Conservation (phyloP, 2,888 invertebrate species). For the Aspidiotus destructor region DNA sequence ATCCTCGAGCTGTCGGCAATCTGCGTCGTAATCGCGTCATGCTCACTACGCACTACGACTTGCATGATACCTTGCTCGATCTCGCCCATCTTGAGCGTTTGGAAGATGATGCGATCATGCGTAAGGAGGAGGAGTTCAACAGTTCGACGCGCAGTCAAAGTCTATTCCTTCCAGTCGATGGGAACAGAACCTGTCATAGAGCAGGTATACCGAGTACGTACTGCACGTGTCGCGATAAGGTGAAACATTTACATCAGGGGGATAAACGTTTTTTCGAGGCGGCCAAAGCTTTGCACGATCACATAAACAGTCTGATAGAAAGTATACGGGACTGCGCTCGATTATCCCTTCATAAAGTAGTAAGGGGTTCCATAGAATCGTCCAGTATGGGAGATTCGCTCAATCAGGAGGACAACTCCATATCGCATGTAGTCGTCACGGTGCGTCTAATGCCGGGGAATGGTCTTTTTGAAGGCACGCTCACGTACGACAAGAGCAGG, state of each 20-base stretch:
- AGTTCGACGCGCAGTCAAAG: constrained; percentile 53
- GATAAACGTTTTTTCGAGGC: constrained; percentile 50
- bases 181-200: constrained; percentile 60
- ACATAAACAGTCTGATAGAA: constrained; percentile 54
- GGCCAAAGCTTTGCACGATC: constrained; percentile 52
- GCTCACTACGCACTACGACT: constrained; percentile 74
- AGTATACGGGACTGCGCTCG: constrained; percentile 48
- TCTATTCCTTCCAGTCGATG: constrained; percentile 63
- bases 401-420: constrained; percentile 35
- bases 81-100: constrained; percentile 49
- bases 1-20: constrained; percentile 54
- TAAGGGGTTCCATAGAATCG: constrained; percentile 56
- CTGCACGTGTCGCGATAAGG: constrained; percentile 73
- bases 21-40: constrained; percentile 56
- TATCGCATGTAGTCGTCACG: constrained; percentile 55
- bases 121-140: not conserved
- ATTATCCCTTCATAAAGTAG: constrained; percentile 52
- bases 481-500: constrained; percentile 45
- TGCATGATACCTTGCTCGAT: constrained; percentile 68
- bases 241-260: constrained; percentile 46
- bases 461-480: constrained; percentile 70
- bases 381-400: constrained; percentile 10
- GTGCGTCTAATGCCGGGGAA: constrained; percentile 56
- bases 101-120: constrained; percentile 40
- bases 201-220: constrained; percentile 75